phyloP scores from a whole-genome alignment of 2,888 invertebrate genomes.

The Gymnocheta viridis region DNA sequence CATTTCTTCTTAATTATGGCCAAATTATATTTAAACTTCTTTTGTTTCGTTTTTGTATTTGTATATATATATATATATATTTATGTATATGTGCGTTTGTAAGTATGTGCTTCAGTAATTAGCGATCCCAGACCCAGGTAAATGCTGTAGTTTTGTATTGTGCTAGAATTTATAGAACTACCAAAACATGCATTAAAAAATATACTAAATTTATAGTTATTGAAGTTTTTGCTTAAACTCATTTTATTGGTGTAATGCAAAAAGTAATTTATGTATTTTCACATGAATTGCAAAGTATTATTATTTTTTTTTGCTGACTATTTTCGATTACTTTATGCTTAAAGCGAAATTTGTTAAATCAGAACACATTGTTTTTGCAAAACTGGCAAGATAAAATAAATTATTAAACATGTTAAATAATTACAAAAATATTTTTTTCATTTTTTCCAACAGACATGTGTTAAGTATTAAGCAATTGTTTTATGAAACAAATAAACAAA shows the following conservation, averaged over 20 bases:
- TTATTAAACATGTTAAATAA: not conserved
- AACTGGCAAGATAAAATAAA: not conserved
- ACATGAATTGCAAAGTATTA: constrained; percentile 30
- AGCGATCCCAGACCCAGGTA: constrained; percentile 36
- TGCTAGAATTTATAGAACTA: not conserved
- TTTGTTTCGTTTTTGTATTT: not conserved
- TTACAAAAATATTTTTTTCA: not conserved
- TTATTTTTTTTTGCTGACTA: not conserved
- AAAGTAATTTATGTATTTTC: constrained; percentile 35
- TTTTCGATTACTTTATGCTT: not conserved
- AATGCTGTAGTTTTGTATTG: constrained; percentile 1
- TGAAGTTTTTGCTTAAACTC: not conserved
- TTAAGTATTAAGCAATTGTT: not conserved
- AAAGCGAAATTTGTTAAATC: not conserved
- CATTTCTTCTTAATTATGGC: constrained; percentile 25
- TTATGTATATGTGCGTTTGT: not conserved
- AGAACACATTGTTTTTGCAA: not conserved
- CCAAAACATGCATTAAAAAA: constrained; percentile 11
- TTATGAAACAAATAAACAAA: not conserved
- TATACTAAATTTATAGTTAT: constrained; percentile 12
- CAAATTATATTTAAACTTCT: constrained; percentile 19
- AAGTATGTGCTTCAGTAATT: constrained; percentile 11
- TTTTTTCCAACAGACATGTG: not conserved
- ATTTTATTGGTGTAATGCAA: not conserved
- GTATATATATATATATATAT: not conserved